phyloP scores from a whole-genome alignment of 2,797 vertebrate species.

The Rhynchotus rufescens region DNA sequence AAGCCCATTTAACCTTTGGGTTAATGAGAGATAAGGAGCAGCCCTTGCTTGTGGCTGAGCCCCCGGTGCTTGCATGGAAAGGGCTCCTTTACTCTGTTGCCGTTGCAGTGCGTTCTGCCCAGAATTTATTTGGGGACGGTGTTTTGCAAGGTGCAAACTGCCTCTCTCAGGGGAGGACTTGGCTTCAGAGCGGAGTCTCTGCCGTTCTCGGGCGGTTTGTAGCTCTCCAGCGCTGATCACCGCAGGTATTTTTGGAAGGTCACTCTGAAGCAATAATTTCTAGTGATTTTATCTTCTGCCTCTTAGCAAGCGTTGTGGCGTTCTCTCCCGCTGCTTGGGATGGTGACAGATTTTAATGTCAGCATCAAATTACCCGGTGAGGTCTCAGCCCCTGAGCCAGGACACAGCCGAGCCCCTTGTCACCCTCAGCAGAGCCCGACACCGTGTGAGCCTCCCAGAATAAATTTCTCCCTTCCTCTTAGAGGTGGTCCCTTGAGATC shows the following conservation, averaged over 20 bases:
- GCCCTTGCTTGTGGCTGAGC: neutral
- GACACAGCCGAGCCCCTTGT: constrained; percentile 36
- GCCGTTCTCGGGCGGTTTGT: neutral
- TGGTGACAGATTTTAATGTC: constrained; percentile 69
- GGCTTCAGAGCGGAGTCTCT: neutral
- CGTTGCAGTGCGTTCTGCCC: neutral
- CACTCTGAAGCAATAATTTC: constrained; percentile 41
- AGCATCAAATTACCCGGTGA: constrained; percentile 62
- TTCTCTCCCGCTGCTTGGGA: constrained; percentile 19
- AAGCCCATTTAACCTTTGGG: constrained; percentile 1
- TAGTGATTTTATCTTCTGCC: constrained; percentile 54
- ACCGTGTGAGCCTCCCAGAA: constrained; percentile 19
- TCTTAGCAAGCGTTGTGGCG: constrained; percentile 61
- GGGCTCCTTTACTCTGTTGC: neutral
- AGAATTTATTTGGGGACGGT: constrained; percentile 2
- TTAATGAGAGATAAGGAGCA: neutral
- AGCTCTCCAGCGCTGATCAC: constrained; percentile 35
- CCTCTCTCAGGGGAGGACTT: constrained; percentile 23
- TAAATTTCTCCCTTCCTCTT: constrained; percentile 48
- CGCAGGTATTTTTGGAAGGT: constrained; percentile 63
- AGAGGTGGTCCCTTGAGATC: constrained; percentile 36
- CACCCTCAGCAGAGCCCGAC: constrained; percentile 44
- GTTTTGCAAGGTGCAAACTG: constrained; percentile 50
- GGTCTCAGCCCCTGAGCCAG: constrained; percentile 48
- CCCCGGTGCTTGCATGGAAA: constrained; percentile 4